Evolutionary conservation across 2,113 vertebrate species (phyloP).

Genomic region (Neoarius graeffei): DNA sequence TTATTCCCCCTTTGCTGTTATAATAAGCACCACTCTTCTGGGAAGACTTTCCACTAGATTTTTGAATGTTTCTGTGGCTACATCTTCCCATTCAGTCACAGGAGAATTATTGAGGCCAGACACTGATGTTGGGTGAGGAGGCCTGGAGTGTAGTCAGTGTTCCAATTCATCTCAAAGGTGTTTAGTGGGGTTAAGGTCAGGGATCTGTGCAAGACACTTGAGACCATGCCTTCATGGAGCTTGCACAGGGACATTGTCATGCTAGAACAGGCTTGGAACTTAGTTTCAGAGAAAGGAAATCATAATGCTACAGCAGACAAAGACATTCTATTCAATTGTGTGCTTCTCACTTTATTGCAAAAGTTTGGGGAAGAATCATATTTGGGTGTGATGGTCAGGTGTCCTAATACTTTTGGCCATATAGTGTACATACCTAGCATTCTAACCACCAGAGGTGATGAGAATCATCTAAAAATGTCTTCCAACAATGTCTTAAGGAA

Average conservation of each 20-base stretch:
- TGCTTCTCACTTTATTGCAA: not conserved
- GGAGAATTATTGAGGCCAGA: too few species aligned
- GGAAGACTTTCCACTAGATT: not conserved
- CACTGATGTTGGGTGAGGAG: too few species aligned
- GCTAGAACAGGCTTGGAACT: not conserved
- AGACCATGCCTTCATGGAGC: not conserved
- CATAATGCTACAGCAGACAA: not conserved
- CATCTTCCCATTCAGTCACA: not conserved
- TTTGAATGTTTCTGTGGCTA: not conserved
- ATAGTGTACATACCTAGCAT: not conserved
- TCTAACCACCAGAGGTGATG: not conserved
- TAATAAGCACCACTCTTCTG: too few species aligned
- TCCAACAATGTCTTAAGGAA: not conserved
- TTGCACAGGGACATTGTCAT: not conserved
- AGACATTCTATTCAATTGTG: not conserved
- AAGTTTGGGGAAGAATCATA: not conserved
- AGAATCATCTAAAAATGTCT: not conserved
- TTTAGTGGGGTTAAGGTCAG: too few species aligned
- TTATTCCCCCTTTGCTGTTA: too few species aligned
- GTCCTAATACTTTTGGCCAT: not conserved
- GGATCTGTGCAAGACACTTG: too few species aligned
- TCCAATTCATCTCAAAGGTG: too few species aligned
- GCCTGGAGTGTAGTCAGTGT: too few species aligned
- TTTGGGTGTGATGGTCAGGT: not conserved
- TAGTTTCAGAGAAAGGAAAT: not conserved